Evolutionary conservation across 2,797 vertebrate genomes (phyloP).

Genomic region (Tolypeutes matacus): DNA sequence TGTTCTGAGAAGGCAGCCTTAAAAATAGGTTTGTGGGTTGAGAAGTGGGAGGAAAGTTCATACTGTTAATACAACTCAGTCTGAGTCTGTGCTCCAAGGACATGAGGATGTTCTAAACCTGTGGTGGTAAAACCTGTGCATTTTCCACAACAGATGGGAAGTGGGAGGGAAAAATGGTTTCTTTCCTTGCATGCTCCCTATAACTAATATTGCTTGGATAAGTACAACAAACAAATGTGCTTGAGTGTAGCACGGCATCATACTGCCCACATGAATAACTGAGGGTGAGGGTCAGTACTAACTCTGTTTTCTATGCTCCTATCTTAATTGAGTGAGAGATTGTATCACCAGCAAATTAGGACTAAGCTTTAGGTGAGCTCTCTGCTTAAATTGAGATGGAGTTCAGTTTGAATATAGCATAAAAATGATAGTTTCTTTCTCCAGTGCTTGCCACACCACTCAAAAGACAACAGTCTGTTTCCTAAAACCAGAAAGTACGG

Average conservation of each 20-base stretch:
- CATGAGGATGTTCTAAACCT: slow-evolving; percentile 70
- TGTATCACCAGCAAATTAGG: background rate
- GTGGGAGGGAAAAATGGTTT: slow-evolving; percentile 57
- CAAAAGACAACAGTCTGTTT: background rate
- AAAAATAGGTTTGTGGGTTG: slow-evolving; percentile 77
- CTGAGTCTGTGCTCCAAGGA: slow-evolving; percentile 67
- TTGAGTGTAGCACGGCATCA: background rate
- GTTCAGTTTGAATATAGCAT: background rate
- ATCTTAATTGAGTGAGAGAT: background rate
- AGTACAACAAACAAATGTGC: slow-evolving; percentile 20
- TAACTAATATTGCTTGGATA: slow-evolving; percentile 48
- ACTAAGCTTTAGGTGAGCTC: background rate
- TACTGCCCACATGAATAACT: background rate
- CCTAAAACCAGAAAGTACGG: background rate
- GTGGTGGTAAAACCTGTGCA: slow-evolving; percentile 61
- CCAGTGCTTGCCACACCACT: background rate
- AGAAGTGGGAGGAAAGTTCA: slow-evolving; percentile 69
- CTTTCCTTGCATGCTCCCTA: slow-evolving; percentile 22
- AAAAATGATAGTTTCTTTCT: background rate
- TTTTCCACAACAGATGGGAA: slow-evolving; percentile 74
- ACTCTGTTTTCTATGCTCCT: background rate
- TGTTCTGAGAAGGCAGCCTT: slow-evolving; percentile 69
- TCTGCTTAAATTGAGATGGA: background rate
- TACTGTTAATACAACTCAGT: slow-evolving; percentile 27
- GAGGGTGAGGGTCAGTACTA: background rate